Evolutionary conservation across 2,888 invertebrate genomes (phyloP), one percentile per base, ranked within the genome.

Genomic region (Vesta saturnalis): DNA sequence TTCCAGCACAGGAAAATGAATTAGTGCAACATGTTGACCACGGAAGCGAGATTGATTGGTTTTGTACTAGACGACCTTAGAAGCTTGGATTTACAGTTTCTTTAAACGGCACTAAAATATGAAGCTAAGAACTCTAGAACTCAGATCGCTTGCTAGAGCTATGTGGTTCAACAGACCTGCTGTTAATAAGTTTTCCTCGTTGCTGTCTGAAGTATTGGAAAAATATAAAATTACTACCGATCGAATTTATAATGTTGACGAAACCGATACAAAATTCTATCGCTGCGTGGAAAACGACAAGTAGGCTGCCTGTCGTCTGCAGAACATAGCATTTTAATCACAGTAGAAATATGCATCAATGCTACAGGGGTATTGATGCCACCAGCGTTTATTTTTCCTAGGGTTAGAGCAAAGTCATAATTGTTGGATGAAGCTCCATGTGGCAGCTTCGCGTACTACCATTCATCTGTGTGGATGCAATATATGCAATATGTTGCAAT

Each of bases 91-190:
- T 47, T 47, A 47, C 15, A n/a, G 47, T 47, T 47, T 47, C 14
- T 47, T 47, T 8, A 47, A 47, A 47, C 47, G 47, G 47, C 47
- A 47, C n/a, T n/a, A 47, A 14, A 47, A 47, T 47, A n/a, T 47
- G 3, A 47, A 47, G 14, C 47, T 47, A 47, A 30, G 30, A 30
- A n/a, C 10, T 30, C 30, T 10, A 30, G 30, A 30, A 30, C 10
- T 10, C 10, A 30, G 6, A 5, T 15, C 47, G n/a, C 47, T 47
- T 47, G 47, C 8, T 47, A 47, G 47, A 47, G 47, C 47, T 47
- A 15, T 47, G 15, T 4, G 47, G 6, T 47, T 47, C 14, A 47
- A 47, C 47, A 47, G 47, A 6, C 47, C 47, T 47, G 47, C 47
- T 47, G 47, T 47, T 15, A 47, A 47, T 12, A 47, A 47, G 4